Base-by-base conservation (phyloP, 1,140 invertebrate genomes). In the Gryon sp. region DNA sequence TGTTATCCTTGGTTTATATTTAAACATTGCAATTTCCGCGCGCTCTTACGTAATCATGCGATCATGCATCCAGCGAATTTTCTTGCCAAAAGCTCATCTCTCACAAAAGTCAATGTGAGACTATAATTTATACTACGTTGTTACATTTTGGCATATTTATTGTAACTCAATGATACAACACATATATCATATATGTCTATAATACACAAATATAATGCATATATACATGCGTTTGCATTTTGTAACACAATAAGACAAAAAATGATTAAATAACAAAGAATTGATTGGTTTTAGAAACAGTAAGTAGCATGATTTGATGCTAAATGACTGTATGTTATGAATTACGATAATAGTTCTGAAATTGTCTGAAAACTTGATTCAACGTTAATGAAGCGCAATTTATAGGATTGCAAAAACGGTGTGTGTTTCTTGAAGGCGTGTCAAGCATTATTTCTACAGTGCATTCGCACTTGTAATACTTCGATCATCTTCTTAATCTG, bases 1-100 rank as follows among this genome's bases (percentile, higher is more conserved):
- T 22, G 20, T 63, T 63, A 75, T 75, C 72, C 72, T 75, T 75
- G 72, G 72, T 60, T 26, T 75, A 75, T 75, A 75, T 75, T 75
- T 75, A 75, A 75, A 66, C 53, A 28, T 38, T 57, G 62, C 53
- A 66, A 75, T 75, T 75, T 75, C 46, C 52, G 60, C 60, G 50
- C 68, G 36, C 36, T 18, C 1, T 75, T 68, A 75, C 55, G 55
- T 68, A 75, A 68, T 22, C 16, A 24, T 34, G 46, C 5, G 46
- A 70, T 62, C 66, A 34, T 52, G 38, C 59, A 45, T 45, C 59
- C 16, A 26, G 8, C 22, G 6, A n/a, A 60, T 60, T 66, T 62
- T 66, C 50, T 34, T 75, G 69, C 57, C 52, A 62, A 73, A 72
- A 72, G 57, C 50, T 72, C 48, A 15, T 62, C 68, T 60, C n/a